Base-by-base conservation (phyloP, 2,797 vertebrate species). In the Threskiornis aethiopicus region DNA sequence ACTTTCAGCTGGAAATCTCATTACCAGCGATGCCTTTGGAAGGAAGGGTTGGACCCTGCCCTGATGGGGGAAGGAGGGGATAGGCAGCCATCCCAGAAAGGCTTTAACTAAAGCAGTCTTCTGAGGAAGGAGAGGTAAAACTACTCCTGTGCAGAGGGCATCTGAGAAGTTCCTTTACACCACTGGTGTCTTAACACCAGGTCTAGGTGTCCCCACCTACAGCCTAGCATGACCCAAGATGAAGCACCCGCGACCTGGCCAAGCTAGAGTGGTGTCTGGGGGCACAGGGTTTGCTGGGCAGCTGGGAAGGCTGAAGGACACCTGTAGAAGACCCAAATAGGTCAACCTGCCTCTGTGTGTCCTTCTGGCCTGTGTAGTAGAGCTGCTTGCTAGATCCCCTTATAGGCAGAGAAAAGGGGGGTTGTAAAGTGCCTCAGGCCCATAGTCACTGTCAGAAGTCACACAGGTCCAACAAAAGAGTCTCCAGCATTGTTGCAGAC, bases 1-100 rank as follows among this genome's bases (percentile, higher is more conserved):
- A 33, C 37, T 84, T 94, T 29, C 81, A 87, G 55, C 55, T 93
- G 90, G 73, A 85, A 87, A 89, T 67, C 64, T 66, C 81, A 93
- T 85, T 64, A 83, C 4, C 35, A 73, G 41, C 0, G 1, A 72
- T 26, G 46, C 17, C 46, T 84, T 80, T 79, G 0, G 7, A 73
- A 90, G 73, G 55, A 89, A 84, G 77, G 55, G 52, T 4, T 5
- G 0, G 16, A 39, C 33, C 17, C 59, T 89, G 41, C 33, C 14
- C n/a, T 64, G 10, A 15, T 0, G 0, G 31, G 57, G 18, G 10
- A 4, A 3, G 62, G 44, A 93, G 79, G 39, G 65, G 37, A 15
- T 33, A 72, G 42, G 71, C 42, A 77, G 52, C 13, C 16, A 16
- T 21, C 33, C 37, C 86, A 31, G 57, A 54, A 78, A 59, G 29